Base-by-base conservation (phyloP, 1,140 invertebrate species). In the Leucophenga varia region DNA sequence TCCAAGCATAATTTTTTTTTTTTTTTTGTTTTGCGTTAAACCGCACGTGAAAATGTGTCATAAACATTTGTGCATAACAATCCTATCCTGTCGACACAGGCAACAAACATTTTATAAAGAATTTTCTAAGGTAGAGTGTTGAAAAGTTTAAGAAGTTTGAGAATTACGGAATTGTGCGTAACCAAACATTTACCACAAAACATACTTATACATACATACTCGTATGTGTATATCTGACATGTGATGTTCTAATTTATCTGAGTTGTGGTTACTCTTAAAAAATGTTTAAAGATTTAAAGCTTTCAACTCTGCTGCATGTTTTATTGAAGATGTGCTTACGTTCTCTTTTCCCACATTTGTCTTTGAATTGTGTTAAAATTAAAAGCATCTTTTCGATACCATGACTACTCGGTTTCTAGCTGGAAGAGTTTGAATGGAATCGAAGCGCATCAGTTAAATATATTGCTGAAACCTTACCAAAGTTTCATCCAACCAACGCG, bases 31-130 rank as follows among this genome's bases (percentile, higher is more conserved):
- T 16, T 38, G 35, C 20, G 22, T 32, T 20, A 39, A 63, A 64
- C 58, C 61, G 35, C 61, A 64, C 53, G 49, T 54, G 55, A 56
- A 64, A 56, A 61, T 61, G 56, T 64, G 61, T 54, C 61, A 61
- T 53, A 61, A 59, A 45, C 61, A 64, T 59, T 58, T 51, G 60
- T 54, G 48, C 22, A 9, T 25, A 13, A 25, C 22, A 6, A 25
- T 6, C 5, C 5, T 10, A 10, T 25, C 10, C 22, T 25, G 22
- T 25, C 10, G 22, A 40, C 45, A 55, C 6, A 47, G 49, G 41
- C 37, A 36, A 55, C n/a, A 52, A 55, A 52, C 52, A 43, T 37
- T 44, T 50, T 44, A 57, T 57, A 57, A 55, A 25, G 18, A 41
- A 25, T 37, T 48, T 34, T 57, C 40, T 41, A 30, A 52, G 55